These are phyloP conservation scores for Lycopodina hypogea DNA, from an alignment of 37 sponge, comb jelly and placozoan genomes.

Conservation along the genomic window DNA sequence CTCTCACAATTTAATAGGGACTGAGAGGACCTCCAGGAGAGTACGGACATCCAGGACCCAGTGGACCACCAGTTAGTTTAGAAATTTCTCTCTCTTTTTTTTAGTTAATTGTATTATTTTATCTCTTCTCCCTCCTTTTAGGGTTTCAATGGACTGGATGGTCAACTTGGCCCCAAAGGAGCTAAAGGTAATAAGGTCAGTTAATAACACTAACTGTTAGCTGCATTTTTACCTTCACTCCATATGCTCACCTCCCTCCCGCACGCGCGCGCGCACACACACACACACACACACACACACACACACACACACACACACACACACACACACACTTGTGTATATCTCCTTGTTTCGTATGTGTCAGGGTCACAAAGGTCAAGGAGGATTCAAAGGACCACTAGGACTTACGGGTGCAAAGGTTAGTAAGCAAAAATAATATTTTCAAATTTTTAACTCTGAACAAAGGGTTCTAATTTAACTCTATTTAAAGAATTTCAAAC, in stretches of 20 bases:
- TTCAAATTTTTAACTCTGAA: too few species aligned
- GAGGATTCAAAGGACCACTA: constrained; percentile 20
- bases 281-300: too few species aligned
- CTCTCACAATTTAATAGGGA: constrained; percentile 20
- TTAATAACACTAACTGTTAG: too few species aligned
- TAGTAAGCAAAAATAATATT: background rate
- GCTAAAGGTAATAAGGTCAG: constrained; percentile 42
- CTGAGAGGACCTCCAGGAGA: constrained; percentile 30
- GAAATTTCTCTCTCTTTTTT: background rate
- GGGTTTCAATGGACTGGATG: constrained; percentile 33
- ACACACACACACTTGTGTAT: background rate
- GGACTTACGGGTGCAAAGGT: constrained; percentile 36
- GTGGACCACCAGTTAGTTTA: constrained; percentile 41
- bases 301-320: too few species aligned
- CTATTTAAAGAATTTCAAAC: too few species aligned
- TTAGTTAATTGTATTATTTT: background rate
- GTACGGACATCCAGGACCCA: constrained; percentile 22
- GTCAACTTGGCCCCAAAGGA: constrained; percentile 19
- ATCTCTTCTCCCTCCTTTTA: background rate
- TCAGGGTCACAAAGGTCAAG: constrained; percentile 10
- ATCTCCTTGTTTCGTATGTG: background rate
- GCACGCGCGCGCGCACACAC: too few species aligned
- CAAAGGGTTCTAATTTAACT: too few species aligned
- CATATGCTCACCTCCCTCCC: too few species aligned
- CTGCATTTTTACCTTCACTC: too few species aligned